A percentile compares a stretch with the other conserved stretches of the same genome.
Evolutionary conservation across 2,797 vertebrate species (phyloP).

Genomic region (Notolabrus celidotus): DNA sequence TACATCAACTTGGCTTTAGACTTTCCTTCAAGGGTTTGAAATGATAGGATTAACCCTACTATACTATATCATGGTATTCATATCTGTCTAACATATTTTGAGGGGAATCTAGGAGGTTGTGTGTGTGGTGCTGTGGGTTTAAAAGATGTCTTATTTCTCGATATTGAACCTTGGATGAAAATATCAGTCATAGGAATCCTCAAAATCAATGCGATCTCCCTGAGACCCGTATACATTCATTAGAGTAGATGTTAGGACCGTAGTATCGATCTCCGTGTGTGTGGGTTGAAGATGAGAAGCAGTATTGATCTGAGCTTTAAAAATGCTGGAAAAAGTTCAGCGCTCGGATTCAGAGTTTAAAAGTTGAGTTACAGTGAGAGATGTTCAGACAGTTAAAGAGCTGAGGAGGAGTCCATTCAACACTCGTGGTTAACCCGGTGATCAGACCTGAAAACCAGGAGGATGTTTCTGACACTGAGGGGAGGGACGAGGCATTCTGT

Average conservation of each 20-base stretch:
- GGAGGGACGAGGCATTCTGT: no score
- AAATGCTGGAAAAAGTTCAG: slow-evolving; percentile 5
- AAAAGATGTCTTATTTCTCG: neutral
- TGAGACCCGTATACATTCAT: slow-evolving; percentile 25
- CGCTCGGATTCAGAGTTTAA: neutral
- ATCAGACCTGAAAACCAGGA: no score
- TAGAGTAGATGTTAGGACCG: slow-evolving; percentile 17
- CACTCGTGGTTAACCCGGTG: no score
- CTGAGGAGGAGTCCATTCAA: no score
- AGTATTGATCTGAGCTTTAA: slow-evolving; percentile 20
- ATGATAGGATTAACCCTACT: no score
- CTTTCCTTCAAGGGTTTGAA: no score
- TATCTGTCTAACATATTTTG: no score
- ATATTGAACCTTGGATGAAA: slow-evolving; percentile 1
- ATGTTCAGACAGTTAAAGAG: neutral
- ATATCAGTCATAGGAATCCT: slow-evolving; percentile 35
- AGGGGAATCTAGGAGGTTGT: neutral
- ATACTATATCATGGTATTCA: no score
- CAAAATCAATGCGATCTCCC: neutral
- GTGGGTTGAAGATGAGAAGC: slow-evolving; percentile 16
- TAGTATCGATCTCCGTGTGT: slow-evolving; percentile 23
- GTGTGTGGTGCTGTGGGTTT: neutral
- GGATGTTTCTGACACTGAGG: no score
- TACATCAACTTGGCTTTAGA: no score
- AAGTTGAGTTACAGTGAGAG: neutral